Evolutionary conservation across 2,797 vertebrate species (phyloP).

Genomic region (Sebastes variabilis): DNA sequence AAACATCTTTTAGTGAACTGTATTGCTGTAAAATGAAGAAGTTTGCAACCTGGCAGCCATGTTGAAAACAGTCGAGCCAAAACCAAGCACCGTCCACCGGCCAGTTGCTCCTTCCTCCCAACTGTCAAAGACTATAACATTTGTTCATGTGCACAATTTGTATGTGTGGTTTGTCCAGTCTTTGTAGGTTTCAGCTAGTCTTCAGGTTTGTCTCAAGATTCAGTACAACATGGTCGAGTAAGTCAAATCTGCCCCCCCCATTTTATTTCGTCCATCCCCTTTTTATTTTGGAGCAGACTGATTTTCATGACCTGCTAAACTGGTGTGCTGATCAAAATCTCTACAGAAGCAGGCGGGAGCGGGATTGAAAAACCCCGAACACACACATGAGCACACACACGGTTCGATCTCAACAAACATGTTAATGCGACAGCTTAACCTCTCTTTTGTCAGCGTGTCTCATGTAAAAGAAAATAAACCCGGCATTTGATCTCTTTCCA

Average conservation of each 20-base stretch:
- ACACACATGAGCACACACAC: not conserved
- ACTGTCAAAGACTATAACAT: too few relatives aligned
- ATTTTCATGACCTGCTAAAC: not conserved
- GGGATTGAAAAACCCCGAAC: not conserved
- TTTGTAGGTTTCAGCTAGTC: not conserved
- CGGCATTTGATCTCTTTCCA: slow-evolving; percentile 4
- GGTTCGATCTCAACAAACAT: not conserved
- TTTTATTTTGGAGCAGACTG: not conserved
- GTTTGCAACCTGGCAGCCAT: rapidly evolving
- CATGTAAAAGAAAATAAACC: not conserved
- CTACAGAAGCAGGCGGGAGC: not conserved
- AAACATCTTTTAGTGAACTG: too few relatives aligned
- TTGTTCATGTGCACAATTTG: too few relatives aligned
- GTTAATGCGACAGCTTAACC: slow-evolving; percentile 21
- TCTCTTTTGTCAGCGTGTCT: not conserved
- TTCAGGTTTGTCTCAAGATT: not conserved
- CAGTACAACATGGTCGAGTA: too few relatives aligned
- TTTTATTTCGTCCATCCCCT: not conserved
- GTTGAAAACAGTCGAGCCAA: too few relatives aligned
- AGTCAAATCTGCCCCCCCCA: not conserved
- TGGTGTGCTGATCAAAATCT: not conserved
- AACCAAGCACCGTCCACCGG: too few relatives aligned
- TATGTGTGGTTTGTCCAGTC: not conserved
- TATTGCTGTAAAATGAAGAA: too few relatives aligned
- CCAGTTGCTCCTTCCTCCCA: too few relatives aligned